Evolutionary conservation across 2,888 invertebrate species (phyloP), one percentile per base, ranked within the genome.

Genomic region (Prosopocoilus inquinatus): DNA sequence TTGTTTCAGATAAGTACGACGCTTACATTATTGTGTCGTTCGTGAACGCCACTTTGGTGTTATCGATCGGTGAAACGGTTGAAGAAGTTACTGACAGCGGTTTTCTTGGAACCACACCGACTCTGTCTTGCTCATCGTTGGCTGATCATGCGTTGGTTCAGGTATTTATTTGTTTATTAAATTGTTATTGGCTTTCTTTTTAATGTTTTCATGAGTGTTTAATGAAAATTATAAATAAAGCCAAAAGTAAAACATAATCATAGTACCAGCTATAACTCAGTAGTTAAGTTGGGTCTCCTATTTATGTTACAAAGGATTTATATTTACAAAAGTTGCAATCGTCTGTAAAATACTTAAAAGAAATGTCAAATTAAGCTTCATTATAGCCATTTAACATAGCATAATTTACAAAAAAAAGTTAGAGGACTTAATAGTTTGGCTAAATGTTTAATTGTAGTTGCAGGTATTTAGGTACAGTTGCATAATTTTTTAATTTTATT

Each of bases 21-120:
- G 94, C 98, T 50, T 99, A 98, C 84, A 99, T 99, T 84, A 96
- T 99, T 77, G 99, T 99, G 70, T 99, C 99, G 48, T 99, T 99
- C 89, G 93, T 96, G 62, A 92, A 91, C 76, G 99, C 99, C 67
- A 99, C 99, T 11, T 86, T 99, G 72, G 99, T 99, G 63, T 84
- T 99, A 70, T 96, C 96, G 68, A 99, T 99, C 75, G 99, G 99
- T 66, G 99, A 99, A 79, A 99, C 98, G 9, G 99, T 99, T n/a
- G 99, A 99, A 79, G 99, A 99, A 88, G 99, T 99, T 16, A 96
- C 98, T 0, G 99, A 99, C 78, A 98, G 98, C 60, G 99, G 99
- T 43, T 99, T 99, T 78, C 82, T 99, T 70, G 98, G 98, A 57
- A 99, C 98, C 0, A 98, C 98, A 0, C 97, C 98, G 0, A 99